A percentile compares a stretch with the other conserved stretches of the same genome.
Evolutionary conservation across 2,113 vertebrate species (phyloP).

Genomic region (Rattus norvegicus): DNA sequence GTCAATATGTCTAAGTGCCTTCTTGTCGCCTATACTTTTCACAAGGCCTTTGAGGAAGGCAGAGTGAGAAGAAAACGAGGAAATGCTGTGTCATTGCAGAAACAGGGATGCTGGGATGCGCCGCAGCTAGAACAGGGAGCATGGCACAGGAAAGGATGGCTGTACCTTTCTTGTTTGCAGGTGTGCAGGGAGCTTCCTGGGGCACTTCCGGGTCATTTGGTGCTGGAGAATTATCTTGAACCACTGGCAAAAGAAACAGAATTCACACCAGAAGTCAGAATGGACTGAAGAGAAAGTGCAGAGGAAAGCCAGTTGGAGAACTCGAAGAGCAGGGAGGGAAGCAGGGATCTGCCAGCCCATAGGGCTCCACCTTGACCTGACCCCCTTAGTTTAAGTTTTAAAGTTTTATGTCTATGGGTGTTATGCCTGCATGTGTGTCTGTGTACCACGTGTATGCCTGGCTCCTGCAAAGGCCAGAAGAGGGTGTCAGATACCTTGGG

Average conservation of each 20-base stretch:
- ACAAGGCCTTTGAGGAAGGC: background rate
- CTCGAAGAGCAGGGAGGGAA: too few relatives aligned
- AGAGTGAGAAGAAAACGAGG: too few relatives aligned
- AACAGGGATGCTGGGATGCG: background rate
- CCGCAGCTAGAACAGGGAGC: background rate
- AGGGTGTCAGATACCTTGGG: background rate
- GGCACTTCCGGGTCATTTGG: background rate
- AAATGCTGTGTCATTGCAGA: background rate
- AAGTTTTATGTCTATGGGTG: background rate
- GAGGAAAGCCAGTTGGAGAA: background rate
- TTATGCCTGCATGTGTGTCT: background rate
- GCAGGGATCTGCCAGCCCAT: fast-evolving
- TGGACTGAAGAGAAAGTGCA: background rate
- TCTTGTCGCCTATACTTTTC: background rate
- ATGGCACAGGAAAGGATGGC: background rate
- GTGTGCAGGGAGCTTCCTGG: background rate
- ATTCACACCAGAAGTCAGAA: background rate
- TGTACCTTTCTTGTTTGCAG: conserved; percentile 56
- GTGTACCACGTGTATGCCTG: background rate
- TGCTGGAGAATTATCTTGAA: background rate
- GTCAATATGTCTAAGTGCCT: background rate
- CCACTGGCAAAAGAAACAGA: conserved; percentile 43
- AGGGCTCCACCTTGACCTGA: background rate
- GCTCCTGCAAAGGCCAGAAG: background rate
- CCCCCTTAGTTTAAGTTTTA: background rate